Evolutionary conservation across 2,888 invertebrate genomes (phyloP).

Genomic region (Chironomus riparius): DNA sequence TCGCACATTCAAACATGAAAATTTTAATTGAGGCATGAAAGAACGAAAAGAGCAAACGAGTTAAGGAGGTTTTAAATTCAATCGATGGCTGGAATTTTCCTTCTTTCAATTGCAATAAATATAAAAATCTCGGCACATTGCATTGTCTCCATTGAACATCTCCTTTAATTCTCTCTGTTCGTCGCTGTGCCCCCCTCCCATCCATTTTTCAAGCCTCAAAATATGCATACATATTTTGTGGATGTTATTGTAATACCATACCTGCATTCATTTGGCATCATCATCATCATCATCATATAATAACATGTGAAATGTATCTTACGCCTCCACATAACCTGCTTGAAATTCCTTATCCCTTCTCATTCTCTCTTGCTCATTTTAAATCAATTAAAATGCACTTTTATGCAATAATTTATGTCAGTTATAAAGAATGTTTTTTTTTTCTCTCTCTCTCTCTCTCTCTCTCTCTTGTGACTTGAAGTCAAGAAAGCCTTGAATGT

Average conservation of each 20-base stretch:
- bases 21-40: slow-evolving; percentile 4
- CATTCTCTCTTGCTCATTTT: not conserved
- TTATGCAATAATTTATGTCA: slow-evolving; percentile 1
- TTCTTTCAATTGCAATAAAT: not conserved
- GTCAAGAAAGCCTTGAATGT: too few relatives aligned
- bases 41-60: not conserved
- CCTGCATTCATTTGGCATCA: not conserved
- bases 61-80: not conserved
- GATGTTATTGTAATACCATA: not conserved
- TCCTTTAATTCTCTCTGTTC: not conserved
- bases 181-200: not conserved
- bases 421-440: too few relatives aligned
- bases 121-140: not conserved
- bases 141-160: not conserved
- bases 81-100: not conserved
- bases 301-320: slow-evolving; percentile 3
- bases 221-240: too few relatives aligned
- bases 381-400: slow-evolving; percentile 11
- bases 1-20: slow-evolving; percentile 1
- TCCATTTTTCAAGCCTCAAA: not conserved
- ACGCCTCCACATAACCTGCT: slow-evolving; percentile 7
- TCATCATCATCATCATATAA: not conserved
- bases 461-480: too few relatives aligned
- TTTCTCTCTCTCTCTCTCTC: too few relatives aligned
- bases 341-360: not conserved